phyloP scores from a whole-genome alignment of 2,113 vertebrate genomes.

The Gnathonemus longibarbis region DNA sequence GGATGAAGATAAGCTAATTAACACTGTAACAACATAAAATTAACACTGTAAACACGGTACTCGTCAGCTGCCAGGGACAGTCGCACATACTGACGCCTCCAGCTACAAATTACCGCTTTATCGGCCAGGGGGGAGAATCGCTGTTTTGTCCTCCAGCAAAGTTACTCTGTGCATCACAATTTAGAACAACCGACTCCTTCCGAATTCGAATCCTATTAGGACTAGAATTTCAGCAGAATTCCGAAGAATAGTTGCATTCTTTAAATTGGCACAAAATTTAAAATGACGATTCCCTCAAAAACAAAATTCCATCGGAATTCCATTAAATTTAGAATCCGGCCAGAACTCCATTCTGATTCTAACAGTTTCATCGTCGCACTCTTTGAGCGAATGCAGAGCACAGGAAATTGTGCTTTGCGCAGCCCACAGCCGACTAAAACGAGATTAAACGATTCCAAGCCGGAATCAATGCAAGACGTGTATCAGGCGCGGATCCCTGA shows the following conservation, averaged over 20 bases:
- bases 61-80: background rate
- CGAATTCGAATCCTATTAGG: background rate
- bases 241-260: background rate
- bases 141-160: background rate
- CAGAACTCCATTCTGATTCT: background rate
- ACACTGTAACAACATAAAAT: background rate
- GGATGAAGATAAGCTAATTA: constrained; percentile 10
- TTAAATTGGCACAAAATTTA: background rate
- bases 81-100: background rate
- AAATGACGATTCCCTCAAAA: background rate
- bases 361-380: background rate
- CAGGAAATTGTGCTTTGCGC: background rate
- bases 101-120: background rate
- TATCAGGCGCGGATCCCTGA: background rate
- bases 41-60: background rate
- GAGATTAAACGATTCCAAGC: background rate
- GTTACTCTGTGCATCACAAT: background rate
- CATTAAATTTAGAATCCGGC: background rate
- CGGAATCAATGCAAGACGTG: background rate
- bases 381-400: background rate
- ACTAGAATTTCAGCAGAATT: background rate
- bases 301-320: background rate
- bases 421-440: background rate
- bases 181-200: background rate
- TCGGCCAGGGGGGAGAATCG: background rate